Evolutionary conservation across 2,113 vertebrate genomes (phyloP).

Genomic region (Mesocricetus auratus): DNA sequence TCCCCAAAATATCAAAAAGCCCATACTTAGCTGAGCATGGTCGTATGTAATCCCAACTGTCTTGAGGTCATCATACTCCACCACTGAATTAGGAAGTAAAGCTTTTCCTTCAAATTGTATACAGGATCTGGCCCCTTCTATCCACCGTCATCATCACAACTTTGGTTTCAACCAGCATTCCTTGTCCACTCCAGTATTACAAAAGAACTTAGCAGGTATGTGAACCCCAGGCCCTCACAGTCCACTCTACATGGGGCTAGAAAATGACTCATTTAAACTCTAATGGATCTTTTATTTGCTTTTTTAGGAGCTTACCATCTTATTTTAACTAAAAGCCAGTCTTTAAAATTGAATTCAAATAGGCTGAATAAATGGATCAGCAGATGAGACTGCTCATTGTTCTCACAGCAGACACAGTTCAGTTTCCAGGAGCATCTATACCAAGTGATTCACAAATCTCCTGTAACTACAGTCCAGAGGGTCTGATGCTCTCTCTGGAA

Average conservation of each 20-base stretch:
- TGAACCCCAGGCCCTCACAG: not conserved
- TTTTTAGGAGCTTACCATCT: slow-evolving; percentile 11
- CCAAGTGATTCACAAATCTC: not conserved
- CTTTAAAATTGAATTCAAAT: not conserved
- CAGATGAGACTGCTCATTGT: not conserved
- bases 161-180: not conserved
- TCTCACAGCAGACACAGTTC: not conserved
- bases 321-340: not conserved
- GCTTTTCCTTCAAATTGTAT: not conserved
- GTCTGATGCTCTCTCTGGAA: not conserved
- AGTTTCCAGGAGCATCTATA: not conserved
- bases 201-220: not conserved
- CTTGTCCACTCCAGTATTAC: not conserved
- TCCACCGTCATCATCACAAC: not conserved
- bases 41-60: not conserved
- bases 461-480: not conserved
- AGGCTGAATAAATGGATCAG: not conserved
- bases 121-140: not conserved
- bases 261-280: slow-evolving; percentile 37
- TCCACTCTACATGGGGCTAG: not conserved
- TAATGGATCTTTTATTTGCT: not conserved
- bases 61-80: not conserved
- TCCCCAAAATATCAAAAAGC: not conserved
- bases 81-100: slow-evolving; percentile 1
- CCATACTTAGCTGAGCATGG: not conserved